Evolutionary conservation across 1,140 invertebrate genomes (phyloP).

Genomic region (Megalopta genalis): DNA sequence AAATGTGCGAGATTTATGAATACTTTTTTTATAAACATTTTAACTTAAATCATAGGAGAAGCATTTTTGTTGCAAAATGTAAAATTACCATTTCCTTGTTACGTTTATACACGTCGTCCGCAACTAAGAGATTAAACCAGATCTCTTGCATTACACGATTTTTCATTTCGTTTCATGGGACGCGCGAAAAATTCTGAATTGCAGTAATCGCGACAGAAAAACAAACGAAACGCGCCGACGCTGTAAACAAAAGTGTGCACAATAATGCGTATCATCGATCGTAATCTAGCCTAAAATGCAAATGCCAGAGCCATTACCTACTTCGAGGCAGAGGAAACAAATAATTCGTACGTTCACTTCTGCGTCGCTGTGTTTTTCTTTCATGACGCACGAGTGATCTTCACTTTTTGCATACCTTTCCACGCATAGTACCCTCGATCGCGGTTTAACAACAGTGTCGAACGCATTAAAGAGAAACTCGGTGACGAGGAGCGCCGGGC

Average conservation of each 20-base stretch:
- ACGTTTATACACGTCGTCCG: no score
- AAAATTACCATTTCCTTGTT: no score
- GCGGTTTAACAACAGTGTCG: slow-evolving; percentile 1
- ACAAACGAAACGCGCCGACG: no score
- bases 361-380: slow-evolving; percentile 2
- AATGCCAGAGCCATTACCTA: not conserved
- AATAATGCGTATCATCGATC: not conserved
- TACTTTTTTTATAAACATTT: no score
- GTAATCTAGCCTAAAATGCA: not conserved
- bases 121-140: no score
- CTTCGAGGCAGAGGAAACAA: not conserved
- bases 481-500: not conserved
- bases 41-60: no score
- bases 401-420: slow-evolving; percentile 10
- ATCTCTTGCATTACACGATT: no score
- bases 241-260: not conserved
- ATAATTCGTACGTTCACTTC: slow-evolving; percentile 6
- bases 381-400: slow-evolving; percentile 36
- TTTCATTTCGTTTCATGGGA: no score
- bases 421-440: slow-evolving; percentile 1
- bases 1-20: no score
- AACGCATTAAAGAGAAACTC: slow-evolving; percentile 58
- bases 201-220: no score
- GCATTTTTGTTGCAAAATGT: no score
- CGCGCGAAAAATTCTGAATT: no score